Evolutionary conservation across 2,888 invertebrate genomes (phyloP).

Genomic region (Euphydryas editha): DNA sequence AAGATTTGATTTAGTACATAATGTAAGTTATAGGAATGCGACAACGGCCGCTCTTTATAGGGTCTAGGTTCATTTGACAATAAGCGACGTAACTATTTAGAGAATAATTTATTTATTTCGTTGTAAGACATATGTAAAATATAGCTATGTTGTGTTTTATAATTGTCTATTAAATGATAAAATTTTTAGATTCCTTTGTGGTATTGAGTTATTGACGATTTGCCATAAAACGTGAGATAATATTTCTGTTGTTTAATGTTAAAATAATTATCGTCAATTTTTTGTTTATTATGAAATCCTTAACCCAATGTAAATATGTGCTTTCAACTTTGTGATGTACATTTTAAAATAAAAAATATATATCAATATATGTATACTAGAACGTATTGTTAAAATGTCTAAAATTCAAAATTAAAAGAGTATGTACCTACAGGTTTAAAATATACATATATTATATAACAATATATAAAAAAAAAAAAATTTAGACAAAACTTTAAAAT

Average conservation of each 20-base stretch:
- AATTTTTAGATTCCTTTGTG: conserved; percentile 65
- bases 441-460: conserved; percentile 9
- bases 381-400: conserved; percentile 25
- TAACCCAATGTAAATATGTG: conserved; percentile 68
- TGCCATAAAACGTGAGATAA: conserved; percentile 79
- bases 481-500: neutral
- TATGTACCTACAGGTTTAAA: conserved; percentile 13
- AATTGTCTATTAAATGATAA: conserved; percentile 73
- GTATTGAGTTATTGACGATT: conserved; percentile 71
- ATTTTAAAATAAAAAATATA: conserved; percentile 52
- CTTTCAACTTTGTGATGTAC: conserved; percentile 61
- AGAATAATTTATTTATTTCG: conserved; percentile 81
- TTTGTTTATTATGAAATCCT: conserved; percentile 53
- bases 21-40: conserved; percentile 62
- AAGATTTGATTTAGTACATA: conserved; percentile 66
- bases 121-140: conserved; percentile 79
- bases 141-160: conserved; percentile 81
- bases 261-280: conserved; percentile 57
- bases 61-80: conserved; percentile 77
- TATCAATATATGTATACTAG: conserved; percentile 41
- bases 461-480: neutral
- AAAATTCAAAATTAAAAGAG: neutral
- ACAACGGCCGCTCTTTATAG: conserved; percentile 49
- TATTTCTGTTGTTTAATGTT: conserved; percentile 73
- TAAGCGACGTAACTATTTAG: conserved; percentile 76